Conservation (phyloP, 2,113 vertebrate genomes). For the Psilopsiagon aurifrons region DNA sequence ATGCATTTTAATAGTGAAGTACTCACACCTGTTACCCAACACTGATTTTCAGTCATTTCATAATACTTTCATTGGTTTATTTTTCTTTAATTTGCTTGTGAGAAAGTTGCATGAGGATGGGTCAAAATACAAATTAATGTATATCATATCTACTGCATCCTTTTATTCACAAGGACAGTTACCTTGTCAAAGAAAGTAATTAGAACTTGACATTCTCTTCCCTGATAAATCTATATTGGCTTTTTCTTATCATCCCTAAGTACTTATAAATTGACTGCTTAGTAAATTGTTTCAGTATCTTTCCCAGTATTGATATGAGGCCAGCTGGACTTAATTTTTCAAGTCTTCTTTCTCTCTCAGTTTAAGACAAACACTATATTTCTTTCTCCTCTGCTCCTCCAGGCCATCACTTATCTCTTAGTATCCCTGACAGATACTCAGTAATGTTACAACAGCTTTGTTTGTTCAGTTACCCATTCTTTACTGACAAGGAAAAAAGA, state of each 20-base stretch:
- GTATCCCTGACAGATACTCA: not conserved
- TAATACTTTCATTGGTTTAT: not conserved
- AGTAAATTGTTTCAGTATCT: constrained; percentile 46
- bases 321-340: constrained; percentile 50
- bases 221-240: not conserved
- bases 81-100: not conserved
- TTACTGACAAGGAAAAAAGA: not conserved
- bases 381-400: not conserved
- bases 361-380: not conserved
- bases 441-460: not conserved
- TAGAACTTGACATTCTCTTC: not conserved
- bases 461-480: not conserved
- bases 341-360: not conserved
- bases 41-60: not conserved
- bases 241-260: constrained; percentile 45
- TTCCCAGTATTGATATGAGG: constrained; percentile 34
- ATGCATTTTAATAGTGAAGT: not conserved
- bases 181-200: constrained; percentile 36
- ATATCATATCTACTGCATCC: not conserved
- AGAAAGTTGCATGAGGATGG: not conserved
- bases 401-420: not conserved
- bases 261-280: constrained; percentile 42
- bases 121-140: not conserved
- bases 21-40: not conserved
- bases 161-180: not conserved